Base-by-base conservation (phyloP, 1,140 invertebrate genomes). In the Scaptomyza montana region DNA sequence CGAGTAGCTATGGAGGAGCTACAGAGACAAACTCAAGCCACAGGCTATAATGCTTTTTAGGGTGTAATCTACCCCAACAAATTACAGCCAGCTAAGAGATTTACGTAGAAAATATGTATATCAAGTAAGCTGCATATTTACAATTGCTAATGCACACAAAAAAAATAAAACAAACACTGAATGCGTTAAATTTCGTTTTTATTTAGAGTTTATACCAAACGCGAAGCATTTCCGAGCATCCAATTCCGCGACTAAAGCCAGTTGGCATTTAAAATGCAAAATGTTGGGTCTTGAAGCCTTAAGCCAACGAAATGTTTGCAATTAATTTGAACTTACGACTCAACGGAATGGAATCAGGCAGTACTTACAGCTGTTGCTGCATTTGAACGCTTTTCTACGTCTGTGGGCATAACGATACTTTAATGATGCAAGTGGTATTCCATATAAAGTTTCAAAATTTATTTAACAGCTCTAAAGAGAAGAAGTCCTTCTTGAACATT, bases 1-100 rank as follows among this genome's bases (percentile, higher is more conserved):
- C 53, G 4, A 43, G 12, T 5, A 43, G 39, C 39, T 43, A 43
- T 39, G 36, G 9, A 39, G 36, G 2, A 21, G 28, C 21, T 28
- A 9, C 13, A 12, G 12, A 21, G 39, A 51, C 47, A 43, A 62
- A 16, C 1, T 28, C 62, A 65, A 81, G 68, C 74, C 78, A 62
- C 50, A 61, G 66, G 73, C 82, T 87, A 82, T 77, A 89, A 87
- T 82, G 76, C 79, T 89, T 84, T 84, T 87, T 87, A 87, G 79
- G 49, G 46, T 47, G 47, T 28, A 41, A 39, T 39, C 30, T n/a
- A 41, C 55, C 60, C 36, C 36, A 47, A 72, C 54, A 41, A 39
- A 60, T 49, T 41, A 12, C 12, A 36, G 21, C 21, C 21, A 25
- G 21, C 21, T 25, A 25, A 25, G 28, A 43, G 33, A 60, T 54